Evolutionary conservation across 2,888 invertebrate genomes (phyloP).

Genomic region (Tanypteryx hageni): DNA sequence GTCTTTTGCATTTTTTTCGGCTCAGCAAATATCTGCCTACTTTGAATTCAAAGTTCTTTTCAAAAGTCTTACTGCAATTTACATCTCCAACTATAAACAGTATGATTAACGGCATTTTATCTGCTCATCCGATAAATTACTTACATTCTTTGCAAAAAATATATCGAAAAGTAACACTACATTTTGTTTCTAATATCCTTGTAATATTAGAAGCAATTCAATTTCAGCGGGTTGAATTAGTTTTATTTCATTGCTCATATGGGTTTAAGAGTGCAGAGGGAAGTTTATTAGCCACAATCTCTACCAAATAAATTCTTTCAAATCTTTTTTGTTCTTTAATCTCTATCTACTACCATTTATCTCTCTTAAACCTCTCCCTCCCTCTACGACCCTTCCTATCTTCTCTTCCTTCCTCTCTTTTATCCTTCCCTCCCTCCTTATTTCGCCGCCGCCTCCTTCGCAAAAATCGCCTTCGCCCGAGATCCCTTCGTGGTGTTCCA

Average conservation of each 20-base stretch:
- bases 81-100: too few species aligned
- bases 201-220: neutral
- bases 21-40: too few species aligned
- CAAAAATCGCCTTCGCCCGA: neutral
- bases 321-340: conserved; percentile 55
- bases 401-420: neutral
- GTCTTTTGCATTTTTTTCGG: too few species aligned
- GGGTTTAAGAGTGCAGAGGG: neutral
- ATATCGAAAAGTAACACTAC: too few species aligned
- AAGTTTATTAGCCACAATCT: conserved; percentile 45
- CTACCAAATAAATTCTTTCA: conserved; percentile 42
- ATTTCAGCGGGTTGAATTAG: neutral
- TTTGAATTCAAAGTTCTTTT: too few species aligned
- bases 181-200: too few species aligned
- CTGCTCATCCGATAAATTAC: too few species aligned
- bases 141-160: too few species aligned
- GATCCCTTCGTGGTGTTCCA: conserved; percentile 27
- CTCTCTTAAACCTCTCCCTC: conserved; percentile 34
- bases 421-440: neutral
- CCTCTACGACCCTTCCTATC: neutral
- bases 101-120: too few species aligned
- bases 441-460: neutral
- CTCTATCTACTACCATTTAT: conserved; percentile 42
- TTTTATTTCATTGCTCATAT: conserved; percentile 25
- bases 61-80: too few species aligned